Conservation (phyloP, 2,113 vertebrate species). For the rat (Rattus norvegicus) region GRCr8 NC_086037.1:37037001-37037500, state of each 20-base stretch:
- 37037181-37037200: slow-evolving; percentile 88
- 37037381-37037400: slow-evolving; percentile 94
- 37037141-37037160: slow-evolving; percentile 93
- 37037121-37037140: not conserved
- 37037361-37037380: slow-evolving; percentile 92
- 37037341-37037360: slow-evolving; percentile 91
- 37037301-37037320: slow-evolving; percentile 93
- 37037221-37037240: slow-evolving; percentile 92
- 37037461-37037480: slow-evolving; percentile 92
- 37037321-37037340: slow-evolving; percentile 90
- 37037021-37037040: too few relatives aligned
- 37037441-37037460: slow-evolving; percentile 91
- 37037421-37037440: slow-evolving; percentile 90
- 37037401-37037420: slow-evolving; percentile 95
- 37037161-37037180: slow-evolving; percentile 92
- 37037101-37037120: too few relatives aligned
- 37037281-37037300: slow-evolving; percentile 85
- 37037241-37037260: slow-evolving; percentile 92
- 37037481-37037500: slow-evolving; percentile 88
- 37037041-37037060: too few relatives aligned
- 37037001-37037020: too few relatives aligned
- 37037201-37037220: slow-evolving; percentile 94
- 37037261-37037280: slow-evolving; percentile 90
- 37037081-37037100: too few relatives aligned
- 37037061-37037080: too few relatives aligned